Conservation (phyloP, 2,113 vertebrate genomes). For the Myanophis thanlyinensis region DNA sequence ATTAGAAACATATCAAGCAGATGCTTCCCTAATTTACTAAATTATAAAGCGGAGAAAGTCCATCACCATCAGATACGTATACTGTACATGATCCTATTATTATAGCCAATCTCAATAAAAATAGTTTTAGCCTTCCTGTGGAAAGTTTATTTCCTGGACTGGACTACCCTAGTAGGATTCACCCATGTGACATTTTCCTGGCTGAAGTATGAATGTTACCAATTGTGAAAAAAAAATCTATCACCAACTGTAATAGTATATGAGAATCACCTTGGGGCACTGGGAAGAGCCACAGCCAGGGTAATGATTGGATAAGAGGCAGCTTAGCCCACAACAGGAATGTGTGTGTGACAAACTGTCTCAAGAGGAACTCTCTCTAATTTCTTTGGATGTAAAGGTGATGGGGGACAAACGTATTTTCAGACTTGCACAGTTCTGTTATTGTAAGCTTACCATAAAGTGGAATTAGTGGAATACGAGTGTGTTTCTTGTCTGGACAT, state of each 20-base stretch:
- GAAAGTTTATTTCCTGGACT: not conserved
- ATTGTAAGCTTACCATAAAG: not conserved
- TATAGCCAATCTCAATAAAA: no score
- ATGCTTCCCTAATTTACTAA: not conserved
- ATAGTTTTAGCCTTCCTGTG: not conserved
- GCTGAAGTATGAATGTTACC: not conserved
- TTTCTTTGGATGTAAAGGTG: not conserved
- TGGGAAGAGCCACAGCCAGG: not conserved
- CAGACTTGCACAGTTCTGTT: not conserved
- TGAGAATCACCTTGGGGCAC: not conserved
- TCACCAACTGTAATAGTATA: not conserved
- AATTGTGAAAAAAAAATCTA: not conserved
- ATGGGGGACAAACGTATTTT: not conserved
- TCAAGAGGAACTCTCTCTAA: not conserved
- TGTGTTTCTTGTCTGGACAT: not conserved
- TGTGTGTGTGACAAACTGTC: not conserved
- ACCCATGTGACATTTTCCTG: not conserved
- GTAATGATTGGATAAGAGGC: no score
- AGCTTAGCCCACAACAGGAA: not conserved
- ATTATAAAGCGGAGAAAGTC: not conserved
- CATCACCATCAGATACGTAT: no score
- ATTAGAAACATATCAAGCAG: not conserved
- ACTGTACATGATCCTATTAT: not conserved
- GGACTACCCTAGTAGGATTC: not conserved
- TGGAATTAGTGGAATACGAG: not conserved